These are phyloP conservation scores for Macaca mulatta DNA, from an alignment of 2,113 vertebrate species.

Conservation along the genomic window DNA sequence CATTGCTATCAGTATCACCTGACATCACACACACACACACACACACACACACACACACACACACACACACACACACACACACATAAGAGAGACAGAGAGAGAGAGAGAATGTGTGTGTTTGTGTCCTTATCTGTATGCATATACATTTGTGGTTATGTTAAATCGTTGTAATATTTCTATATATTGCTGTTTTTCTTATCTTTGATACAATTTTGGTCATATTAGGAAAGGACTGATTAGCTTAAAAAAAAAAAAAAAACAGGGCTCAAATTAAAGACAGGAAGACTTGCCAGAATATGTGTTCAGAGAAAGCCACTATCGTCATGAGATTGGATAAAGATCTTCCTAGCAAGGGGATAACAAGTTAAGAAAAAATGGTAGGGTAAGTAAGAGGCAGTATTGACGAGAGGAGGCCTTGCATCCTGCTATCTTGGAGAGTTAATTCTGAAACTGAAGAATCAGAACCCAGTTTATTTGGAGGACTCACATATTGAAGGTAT, in stretches of 20 bases:
- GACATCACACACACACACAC: background rate
- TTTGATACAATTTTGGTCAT: background rate
- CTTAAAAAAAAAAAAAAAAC: background rate
- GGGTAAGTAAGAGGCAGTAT: accelerated
- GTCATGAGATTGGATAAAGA: background rate
- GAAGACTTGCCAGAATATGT: background rate
- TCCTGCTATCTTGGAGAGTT: accelerated
- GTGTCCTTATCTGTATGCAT: background rate
- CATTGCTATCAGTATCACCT: background rate
- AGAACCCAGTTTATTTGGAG: background rate
- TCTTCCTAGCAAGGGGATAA: background rate
- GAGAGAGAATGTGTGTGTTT: background rate
- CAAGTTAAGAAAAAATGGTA: background rate
- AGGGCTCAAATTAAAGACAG: background rate
- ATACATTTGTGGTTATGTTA: too few species aligned
- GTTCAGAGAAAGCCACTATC: background rate
- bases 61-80: background rate
- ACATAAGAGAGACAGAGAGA: accelerated
- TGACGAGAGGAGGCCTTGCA: accelerated
- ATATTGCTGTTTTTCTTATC: background rate
- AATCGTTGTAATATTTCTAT: background rate
- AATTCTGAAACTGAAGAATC: background rate
- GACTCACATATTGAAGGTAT: background rate
- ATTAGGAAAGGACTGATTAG: background rate
- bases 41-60: background rate